phyloP scores from a whole-genome alignment of 2,888 invertebrate genomes.

The Drosophila sordidula region DNA sequence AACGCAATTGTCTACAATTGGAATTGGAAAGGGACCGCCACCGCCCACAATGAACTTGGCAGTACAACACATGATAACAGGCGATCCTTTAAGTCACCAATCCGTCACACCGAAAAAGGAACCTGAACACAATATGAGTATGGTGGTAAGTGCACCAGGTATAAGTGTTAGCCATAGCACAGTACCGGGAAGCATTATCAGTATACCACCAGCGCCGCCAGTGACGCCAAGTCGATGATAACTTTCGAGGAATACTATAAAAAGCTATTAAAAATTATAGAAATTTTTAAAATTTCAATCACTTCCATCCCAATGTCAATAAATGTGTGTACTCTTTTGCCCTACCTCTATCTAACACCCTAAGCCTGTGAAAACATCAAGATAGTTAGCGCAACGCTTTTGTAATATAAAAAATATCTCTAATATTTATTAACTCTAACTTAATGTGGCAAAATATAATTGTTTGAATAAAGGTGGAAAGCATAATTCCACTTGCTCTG shows the following conservation, averaged over 20 bases:
- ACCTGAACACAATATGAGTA: slow-evolving; percentile 61
- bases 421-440: slow-evolving; percentile 46
- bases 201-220: slow-evolving; percentile 72
- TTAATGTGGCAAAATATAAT: slow-evolving; percentile 26
- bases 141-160: slow-evolving; percentile 47
- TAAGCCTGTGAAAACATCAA: slow-evolving; percentile 50
- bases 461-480: slow-evolving; percentile 8
- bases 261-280: slow-evolving; percentile 39
- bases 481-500: slow-evolving; percentile 31
- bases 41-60: slow-evolving; percentile 55
- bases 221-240: slow-evolving; percentile 81
- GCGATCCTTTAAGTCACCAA: slow-evolving; percentile 74
- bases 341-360: slow-evolving; percentile 37
- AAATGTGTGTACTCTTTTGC: slow-evolving; percentile 22
- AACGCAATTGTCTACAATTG: slow-evolving; percentile 41
- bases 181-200: slow-evolving; percentile 62
- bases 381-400: slow-evolving; percentile 63
- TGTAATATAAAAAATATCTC: slow-evolving; percentile 54
- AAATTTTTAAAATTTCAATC: slow-evolving; percentile 58
- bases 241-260: slow-evolving; percentile 36
- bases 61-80: slow-evolving; percentile 77
- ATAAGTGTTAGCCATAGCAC: slow-evolving; percentile 40
- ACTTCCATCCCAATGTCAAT: slow-evolving; percentile 34
- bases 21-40: slow-evolving; percentile 45
- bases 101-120: slow-evolving; percentile 65